Base-by-base conservation (phyloP, 1,140 invertebrate species). In the Calephelis nemesis region DNA sequence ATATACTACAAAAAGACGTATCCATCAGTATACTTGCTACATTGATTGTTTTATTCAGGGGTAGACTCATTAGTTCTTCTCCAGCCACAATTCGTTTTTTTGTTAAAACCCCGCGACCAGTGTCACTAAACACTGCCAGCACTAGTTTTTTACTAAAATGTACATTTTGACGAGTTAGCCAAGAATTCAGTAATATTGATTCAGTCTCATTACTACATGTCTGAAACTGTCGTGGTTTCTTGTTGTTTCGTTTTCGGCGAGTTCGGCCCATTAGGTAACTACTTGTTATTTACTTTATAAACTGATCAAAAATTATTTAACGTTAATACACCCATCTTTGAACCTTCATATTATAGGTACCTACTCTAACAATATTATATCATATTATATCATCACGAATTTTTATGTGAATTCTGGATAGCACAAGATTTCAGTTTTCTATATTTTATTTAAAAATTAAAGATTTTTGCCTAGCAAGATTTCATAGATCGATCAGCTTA, bases 51-150 rank as follows among this genome's bases (percentile, higher is more conserved):
- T 93, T 80, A 70, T 90, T 87, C 70, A 92, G 77, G 2, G 94
- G 94, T 71, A 95, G 77, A 76, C 92, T 92, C 48, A 95, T 86
- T 10, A 95, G 75, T 67, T 92, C 76, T 71, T 94, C 92, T 69
- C 93, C 91, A 11, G 81, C 60, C 50, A 74, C 65, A 63, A 95
- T 91, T 66, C 81, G 76, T 67, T 87, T 92, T 71, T 93, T 91
- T 10, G 94, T 92, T 77, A 93, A 92, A 47, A 95, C 87, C 30
- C 95, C 95, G 73, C 95, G 85, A 19, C 94, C 94, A 48, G 93
- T 94, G 19, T 87, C 82, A 70, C 86, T 67, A 79, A 94, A 94
- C 49, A 90, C 67, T n/a, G 87, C 83, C 50, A 93, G 78, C 47
- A 77, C 71, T 54, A 94, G 77, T 71, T 92, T 82, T 71, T 83